phyloP scores from a whole-genome alignment of 2,797 vertebrate genomes.

The Lophius americanus region DNA sequence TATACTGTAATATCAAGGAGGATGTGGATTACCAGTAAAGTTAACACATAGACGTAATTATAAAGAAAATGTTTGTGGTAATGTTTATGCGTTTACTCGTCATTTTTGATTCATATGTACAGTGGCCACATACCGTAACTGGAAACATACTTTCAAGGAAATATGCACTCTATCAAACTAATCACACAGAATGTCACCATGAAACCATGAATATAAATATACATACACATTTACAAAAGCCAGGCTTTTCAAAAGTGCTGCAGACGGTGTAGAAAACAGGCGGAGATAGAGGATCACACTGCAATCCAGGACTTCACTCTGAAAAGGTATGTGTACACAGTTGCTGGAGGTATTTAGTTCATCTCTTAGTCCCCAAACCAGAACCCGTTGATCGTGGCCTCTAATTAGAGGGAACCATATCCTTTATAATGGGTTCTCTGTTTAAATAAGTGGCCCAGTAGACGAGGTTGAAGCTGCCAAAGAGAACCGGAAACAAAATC shows the following conservation, averaged over 20 bases:
- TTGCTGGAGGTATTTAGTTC: slow-evolving; percentile 92
- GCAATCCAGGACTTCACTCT: slow-evolving; percentile 75
- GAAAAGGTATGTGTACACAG: slow-evolving; percentile 86
- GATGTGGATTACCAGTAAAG: slow-evolving; percentile 42
- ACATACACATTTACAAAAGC: slow-evolving; percentile 83
- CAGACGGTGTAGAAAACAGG: slow-evolving; percentile 82
- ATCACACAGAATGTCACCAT: slow-evolving; percentile 67
- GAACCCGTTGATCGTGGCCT: slow-evolving; percentile 60
- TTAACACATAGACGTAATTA: slow-evolving; percentile 60
- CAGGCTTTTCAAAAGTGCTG: slow-evolving; percentile 81
- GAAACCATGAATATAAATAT: slow-evolving; percentile 76
- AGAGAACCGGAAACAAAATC: slow-evolving; percentile 97
- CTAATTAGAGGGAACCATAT: slow-evolving; percentile 91
- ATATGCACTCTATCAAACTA: slow-evolving; percentile 72
- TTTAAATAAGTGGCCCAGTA: slow-evolving; percentile 99
- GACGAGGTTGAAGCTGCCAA: slow-evolving; percentile 95
- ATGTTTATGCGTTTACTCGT: slow-evolving; percentile 43
- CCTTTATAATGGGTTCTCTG: slow-evolving; percentile 94
- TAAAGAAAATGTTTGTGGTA: slow-evolving; percentile 53
- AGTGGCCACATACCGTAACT: slow-evolving; percentile 60
- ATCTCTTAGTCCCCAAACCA: slow-evolving; percentile 79
- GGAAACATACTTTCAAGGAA: slow-evolving; percentile 69
- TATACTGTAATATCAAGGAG: slow-evolving; percentile 49
- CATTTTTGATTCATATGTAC: slow-evolving; percentile 62
- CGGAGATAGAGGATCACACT: slow-evolving; percentile 71